These are phyloP conservation scores for Corythaixoides concolor DNA, from an alignment of 2,113 vertebrate genomes.

Conservation along the genomic window DNA sequence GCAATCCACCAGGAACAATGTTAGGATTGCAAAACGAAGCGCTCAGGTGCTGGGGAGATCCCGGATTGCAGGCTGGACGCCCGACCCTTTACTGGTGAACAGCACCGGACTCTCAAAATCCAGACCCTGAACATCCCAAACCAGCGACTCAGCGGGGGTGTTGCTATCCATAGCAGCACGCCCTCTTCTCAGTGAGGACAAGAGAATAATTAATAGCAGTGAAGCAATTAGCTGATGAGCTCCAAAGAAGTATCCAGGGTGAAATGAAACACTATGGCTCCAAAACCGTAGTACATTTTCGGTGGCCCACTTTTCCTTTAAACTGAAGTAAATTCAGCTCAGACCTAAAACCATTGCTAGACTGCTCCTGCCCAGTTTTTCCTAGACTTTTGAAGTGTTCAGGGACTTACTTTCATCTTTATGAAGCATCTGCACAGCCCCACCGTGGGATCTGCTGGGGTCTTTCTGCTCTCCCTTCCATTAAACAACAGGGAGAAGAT, in stretches of 20 bases:
- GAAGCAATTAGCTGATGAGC: not conserved
- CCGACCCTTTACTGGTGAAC: not conserved
- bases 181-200: not conserved
- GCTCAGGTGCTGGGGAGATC: not conserved
- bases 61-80: not conserved
- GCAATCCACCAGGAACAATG: accelerated
- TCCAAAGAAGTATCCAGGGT: not conserved
- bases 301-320: not conserved
- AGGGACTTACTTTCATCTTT: not conserved
- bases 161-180: not conserved
- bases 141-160: not conserved
- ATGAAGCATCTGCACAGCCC: not conserved
- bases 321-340: not conserved
- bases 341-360: not conserved
- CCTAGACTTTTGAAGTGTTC: not conserved
- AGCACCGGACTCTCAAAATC: not conserved
- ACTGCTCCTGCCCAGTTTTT: not conserved
- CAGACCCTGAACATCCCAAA: not conserved
- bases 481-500: not conserved
- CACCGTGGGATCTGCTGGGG: not conserved
- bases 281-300: not conserved
- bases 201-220: not conserved
- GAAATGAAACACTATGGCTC: not conserved
- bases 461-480: not conserved
- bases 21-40: not conserved